Percentiles rank a stretch among this genome's conserved stretches.
Conservation (phyloP, 2,113 vertebrate genomes). For the Pan troglodytes region NHGRI_mPanTro3-v2.1_pri NC_072398.2:224996001-224996500, state of each 20-base stretch:
- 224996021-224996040: fast-evolving
- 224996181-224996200: too few relatives aligned
- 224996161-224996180: background rate
- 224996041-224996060: background rate
- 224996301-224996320: too few relatives aligned
- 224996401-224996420: background rate
- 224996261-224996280: too few relatives aligned
- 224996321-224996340: too few relatives aligned
- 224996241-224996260: too few relatives aligned
- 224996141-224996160: conserved; percentile 24
- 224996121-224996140: background rate
- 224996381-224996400: too few relatives aligned
- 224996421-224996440: background rate
- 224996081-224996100: background rate
- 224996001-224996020: background rate
- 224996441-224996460: background rate
- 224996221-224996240: too few relatives aligned
- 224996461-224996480: background rate
- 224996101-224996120: background rate
- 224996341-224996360: too few relatives aligned
- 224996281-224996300: too few relatives aligned
- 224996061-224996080: fast-evolving
- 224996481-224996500: background rate
- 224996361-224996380: too few relatives aligned
- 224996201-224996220: too few relatives aligned